Conservation (phyloP, 2,113 vertebrate genomes). For the Eubucco bourcierii region DNA sequence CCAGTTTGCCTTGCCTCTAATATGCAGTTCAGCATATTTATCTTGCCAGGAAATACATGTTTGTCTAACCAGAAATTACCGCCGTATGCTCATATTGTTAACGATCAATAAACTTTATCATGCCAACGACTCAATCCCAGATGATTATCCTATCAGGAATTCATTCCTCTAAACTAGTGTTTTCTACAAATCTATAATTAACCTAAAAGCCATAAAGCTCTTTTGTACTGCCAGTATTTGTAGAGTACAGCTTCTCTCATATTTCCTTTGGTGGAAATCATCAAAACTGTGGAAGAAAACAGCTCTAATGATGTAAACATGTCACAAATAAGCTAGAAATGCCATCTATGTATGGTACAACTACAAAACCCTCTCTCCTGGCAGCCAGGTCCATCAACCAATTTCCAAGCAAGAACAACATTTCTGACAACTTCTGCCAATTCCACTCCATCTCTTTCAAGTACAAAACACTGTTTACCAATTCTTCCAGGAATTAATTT, state of each 20-base stretch:
- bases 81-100: slow-evolving; percentile 28
- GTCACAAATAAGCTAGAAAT: background rate
- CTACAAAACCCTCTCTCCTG: background rate
- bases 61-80: slow-evolving; percentile 27
- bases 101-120: slow-evolving; percentile 35
- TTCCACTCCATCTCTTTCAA: background rate
- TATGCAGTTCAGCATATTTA: slow-evolving; percentile 5
- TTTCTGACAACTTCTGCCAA: background rate
- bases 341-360: background rate
- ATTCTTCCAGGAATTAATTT: slow-evolving; percentile 37
- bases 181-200: slow-evolving; percentile 34
- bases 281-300: background rate
- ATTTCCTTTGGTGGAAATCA: background rate
- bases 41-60: slow-evolving; percentile 26
- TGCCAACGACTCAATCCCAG: slow-evolving; percentile 19
- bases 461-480: slow-evolving; percentile 33
- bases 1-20: background rate
- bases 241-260: background rate
- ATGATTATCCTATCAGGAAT: slow-evolving; percentile 37
- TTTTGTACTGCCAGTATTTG: background rate
- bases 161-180: background rate
- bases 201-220: slow-evolving; percentile 21
- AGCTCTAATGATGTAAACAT: background rate
- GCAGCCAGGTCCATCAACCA: background rate
- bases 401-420: background rate